Percentiles rank a stretch among this genome's conserved stretches.
phyloP scores from a whole-genome alignment of 2,888 invertebrate species.

The Eilema griseolum region DNA sequence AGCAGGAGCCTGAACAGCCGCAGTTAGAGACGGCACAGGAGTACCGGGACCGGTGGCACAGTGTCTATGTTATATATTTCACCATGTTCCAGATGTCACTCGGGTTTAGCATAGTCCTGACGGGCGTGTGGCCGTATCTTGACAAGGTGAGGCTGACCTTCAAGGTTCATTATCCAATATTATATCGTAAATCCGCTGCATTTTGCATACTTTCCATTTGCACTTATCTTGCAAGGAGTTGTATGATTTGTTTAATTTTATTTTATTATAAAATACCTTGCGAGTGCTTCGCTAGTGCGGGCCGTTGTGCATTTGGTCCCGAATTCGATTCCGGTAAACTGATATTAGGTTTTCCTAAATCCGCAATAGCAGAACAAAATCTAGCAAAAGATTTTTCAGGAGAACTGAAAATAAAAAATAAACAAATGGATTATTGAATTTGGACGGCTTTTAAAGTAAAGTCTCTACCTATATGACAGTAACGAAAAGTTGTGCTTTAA shows the following conservation, averaged over 20 bases:
- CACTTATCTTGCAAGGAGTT: neutral
- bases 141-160: conserved; percentile 89
- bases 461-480: no score
- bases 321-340: no score
- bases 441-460: no score
- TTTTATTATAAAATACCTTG: no score
- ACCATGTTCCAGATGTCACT: conserved; percentile 96
- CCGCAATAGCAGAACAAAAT: no score
- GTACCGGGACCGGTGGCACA: conserved; percentile 91
- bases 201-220: neutral
- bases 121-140: conserved; percentile 96
- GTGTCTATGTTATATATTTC: conserved; percentile 94
- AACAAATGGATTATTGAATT: no score
- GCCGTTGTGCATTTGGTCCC: no score
- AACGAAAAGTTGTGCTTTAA: no score
- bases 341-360: no score
- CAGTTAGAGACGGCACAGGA: conserved; percentile 90
- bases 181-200: neutral
- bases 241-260: no score
- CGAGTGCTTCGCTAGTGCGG: neutral
- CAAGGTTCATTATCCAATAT: neutral
- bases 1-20: conserved; percentile 22
- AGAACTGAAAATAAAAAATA: no score
- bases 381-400: no score
- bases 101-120: conserved; percentile 95